These are phyloP conservation scores for Tangara arthus DNA, from an alignment of 2,797 vertebrate genomes.

Conservation along the genomic window DNA sequence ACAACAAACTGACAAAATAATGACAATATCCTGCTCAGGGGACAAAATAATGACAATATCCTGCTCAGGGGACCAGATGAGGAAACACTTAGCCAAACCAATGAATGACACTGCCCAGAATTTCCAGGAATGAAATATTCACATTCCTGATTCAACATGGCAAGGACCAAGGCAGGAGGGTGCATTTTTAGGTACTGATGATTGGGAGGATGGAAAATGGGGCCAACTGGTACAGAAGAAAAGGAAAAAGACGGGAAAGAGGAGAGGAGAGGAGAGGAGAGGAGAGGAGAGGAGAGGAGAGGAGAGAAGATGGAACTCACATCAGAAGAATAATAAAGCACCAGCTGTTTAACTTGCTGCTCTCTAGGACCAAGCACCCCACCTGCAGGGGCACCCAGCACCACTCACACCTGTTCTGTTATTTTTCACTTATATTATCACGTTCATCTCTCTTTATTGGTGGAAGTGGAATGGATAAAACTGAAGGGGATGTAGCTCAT, in stretches of 20 bases:
- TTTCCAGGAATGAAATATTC: neutral
- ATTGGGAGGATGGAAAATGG: too few relatives aligned
- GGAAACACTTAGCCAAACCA: neutral
- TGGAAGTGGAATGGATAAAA: neutral
- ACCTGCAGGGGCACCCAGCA: neutral
- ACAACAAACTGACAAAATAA: rapidly evolving
- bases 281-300: too few relatives aligned
- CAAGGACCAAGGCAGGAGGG: neutral
- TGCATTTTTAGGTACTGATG: neutral
- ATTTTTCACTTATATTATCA: neutral
- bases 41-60: too few relatives aligned
- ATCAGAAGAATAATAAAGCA: neutral
- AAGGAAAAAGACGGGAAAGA: too few relatives aligned
- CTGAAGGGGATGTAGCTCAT: neutral
- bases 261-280: too few relatives aligned
- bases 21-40: neutral
- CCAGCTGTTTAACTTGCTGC: neutral
- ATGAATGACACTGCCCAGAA: rapidly evolving
- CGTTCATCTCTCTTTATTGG: neutral
- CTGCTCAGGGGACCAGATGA: too few relatives aligned
- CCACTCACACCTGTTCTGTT: neutral
- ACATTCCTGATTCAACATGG: neutral
- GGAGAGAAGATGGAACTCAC: neutral
- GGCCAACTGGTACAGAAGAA: too few relatives aligned
- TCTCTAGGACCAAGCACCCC: neutral